These are phyloP conservation scores for Netelia fuscicornis DNA, from an alignment of 2,888 invertebrate species.

Conservation along the genomic window DNA sequence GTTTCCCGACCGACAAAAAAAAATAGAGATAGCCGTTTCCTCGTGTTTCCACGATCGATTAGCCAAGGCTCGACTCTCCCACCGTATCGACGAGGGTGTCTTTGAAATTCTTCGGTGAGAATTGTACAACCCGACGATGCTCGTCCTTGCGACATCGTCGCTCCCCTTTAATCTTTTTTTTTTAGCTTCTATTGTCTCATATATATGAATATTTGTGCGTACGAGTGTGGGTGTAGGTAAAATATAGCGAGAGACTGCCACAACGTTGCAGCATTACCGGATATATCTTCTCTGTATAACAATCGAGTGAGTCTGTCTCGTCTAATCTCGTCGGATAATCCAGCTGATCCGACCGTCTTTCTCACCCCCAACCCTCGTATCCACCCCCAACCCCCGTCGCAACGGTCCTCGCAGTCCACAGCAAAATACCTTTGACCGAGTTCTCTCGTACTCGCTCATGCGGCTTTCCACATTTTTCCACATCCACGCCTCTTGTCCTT, in stretches of 20 bases:
- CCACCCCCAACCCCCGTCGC: not conserved
- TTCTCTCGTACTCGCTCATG: slow-evolving; percentile 35
- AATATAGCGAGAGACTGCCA: not conserved
- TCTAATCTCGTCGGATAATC: slow-evolving; percentile 63
- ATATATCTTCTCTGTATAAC: slow-evolving; percentile 31
- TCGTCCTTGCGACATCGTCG: not conserved
- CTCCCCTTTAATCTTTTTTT: not conserved
- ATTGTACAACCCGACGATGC: not conserved
- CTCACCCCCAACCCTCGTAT: not conserved
- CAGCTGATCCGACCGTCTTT: slow-evolving; percentile 56
- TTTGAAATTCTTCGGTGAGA: not conserved
- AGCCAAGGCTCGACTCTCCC: no score
- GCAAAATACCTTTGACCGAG: slow-evolving; percentile 54
- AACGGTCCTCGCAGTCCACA: not conserved
- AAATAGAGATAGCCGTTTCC: no score
- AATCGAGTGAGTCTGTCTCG: slow-evolving; percentile 33
- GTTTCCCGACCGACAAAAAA: not conserved
- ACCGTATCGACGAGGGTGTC: not conserved
- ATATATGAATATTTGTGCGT: not conserved
- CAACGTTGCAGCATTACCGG: slow-evolving; percentile 12
- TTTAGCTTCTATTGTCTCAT: not conserved
- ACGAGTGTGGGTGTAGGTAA: not conserved
- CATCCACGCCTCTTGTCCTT: not conserved
- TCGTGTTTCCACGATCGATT: no score
- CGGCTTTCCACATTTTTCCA: slow-evolving; percentile 3